These are phyloP conservation scores for Oryzias celebensis DNA, from an alignment of 2,113 vertebrate species.

Conservation along the genomic window DNA sequence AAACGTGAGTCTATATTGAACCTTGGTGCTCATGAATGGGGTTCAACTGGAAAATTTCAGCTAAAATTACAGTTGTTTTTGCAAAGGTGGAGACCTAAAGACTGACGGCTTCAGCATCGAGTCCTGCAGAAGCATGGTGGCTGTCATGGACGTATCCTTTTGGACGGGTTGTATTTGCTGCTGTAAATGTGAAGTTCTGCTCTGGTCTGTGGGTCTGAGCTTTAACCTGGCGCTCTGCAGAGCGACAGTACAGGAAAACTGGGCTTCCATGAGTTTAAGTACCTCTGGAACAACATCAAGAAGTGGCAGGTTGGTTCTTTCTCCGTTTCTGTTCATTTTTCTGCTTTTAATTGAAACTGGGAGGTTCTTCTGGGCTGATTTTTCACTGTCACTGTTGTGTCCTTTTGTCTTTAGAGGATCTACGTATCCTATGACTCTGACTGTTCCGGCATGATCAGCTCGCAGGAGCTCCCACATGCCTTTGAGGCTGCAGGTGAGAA, in stretches of 20 bases:
- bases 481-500: conserved; percentile 82
- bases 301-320: conserved; percentile 86
- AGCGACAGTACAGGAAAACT: conserved; percentile 87
- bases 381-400: neutral
- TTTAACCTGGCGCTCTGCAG: conserved; percentile 70
- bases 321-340: neutral
- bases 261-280: conserved; percentile 95
- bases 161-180: neutral
- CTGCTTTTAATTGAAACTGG: neutral
- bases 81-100: conserved; percentile 79
- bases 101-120: conserved; percentile 89
- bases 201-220: conserved; percentile 25
- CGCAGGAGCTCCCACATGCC: conserved; percentile 71
- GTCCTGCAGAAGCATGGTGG: conserved; percentile 92
- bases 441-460: conserved; percentile 69
- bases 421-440: conserved; percentile 68
- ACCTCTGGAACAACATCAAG: conserved; percentile 93
- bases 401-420: conserved; percentile 50
- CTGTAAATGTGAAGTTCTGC: neutral
- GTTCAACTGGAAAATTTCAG: neutral
- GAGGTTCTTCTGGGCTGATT: neutral
- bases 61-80: neutral
- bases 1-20: conserved; percentile 77
- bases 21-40: no score
- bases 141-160: conserved; percentile 95